Evolutionary conservation across 2,888 invertebrate genomes (phyloP).

Genomic region (Eucriotettix oculatus): DNA sequence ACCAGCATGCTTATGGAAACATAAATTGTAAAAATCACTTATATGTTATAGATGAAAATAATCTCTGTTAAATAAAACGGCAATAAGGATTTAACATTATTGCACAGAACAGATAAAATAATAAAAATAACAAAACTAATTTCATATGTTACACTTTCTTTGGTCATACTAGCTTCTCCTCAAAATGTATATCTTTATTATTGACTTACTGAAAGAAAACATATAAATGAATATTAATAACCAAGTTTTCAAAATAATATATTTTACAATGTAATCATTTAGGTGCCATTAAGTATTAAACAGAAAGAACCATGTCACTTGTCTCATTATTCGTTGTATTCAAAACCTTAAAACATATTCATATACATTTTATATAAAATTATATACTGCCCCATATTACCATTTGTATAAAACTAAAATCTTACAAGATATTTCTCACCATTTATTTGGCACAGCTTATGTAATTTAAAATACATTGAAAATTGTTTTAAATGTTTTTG

Average conservation of each 20-base stretch:
- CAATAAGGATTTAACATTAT: slow-evolving; percentile 8
- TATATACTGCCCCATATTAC: slow-evolving; percentile 5
- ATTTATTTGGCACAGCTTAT: background rate
- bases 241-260: slow-evolving; percentile 1
- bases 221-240: too few relatives aligned
- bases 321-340: slow-evolving; percentile 5
- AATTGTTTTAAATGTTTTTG: too few relatives aligned
- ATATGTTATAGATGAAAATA: background rate
- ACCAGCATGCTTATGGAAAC: too few relatives aligned
- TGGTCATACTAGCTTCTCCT: slow-evolving; percentile 13
- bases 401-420: slow-evolving; percentile 7
- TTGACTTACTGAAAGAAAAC: background rate
- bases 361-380: slow-evolving; percentile 7
- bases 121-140: slow-evolving; percentile 3
- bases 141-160: slow-evolving; percentile 13
- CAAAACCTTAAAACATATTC: slow-evolving; percentile 7
- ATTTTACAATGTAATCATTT: slow-evolving; percentile 1
- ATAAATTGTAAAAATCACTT: too few relatives aligned
- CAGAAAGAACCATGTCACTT: slow-evolving; percentile 1
- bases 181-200: slow-evolving; percentile 5
- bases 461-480: too few relatives aligned
- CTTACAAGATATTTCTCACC: slow-evolving; percentile 4
- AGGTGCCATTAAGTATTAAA: slow-evolving; percentile 2
- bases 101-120: slow-evolving; percentile 10
- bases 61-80: slow-evolving; percentile 4